These are phyloP conservation scores for Mobula birostris DNA, from an alignment of 2,113 vertebrate species.

Conservation along the genomic window DNA sequence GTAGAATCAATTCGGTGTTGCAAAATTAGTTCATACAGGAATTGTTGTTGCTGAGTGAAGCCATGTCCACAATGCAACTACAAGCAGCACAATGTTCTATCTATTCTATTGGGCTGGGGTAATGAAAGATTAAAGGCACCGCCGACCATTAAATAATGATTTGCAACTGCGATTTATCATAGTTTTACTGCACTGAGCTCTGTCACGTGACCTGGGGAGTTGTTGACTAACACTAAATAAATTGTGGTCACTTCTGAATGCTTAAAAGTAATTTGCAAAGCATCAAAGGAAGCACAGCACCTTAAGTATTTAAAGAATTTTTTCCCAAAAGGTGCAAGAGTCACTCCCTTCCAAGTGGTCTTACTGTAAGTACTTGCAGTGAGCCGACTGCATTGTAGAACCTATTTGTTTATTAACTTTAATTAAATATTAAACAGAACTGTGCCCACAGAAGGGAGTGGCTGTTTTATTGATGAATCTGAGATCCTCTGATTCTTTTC, in stretches of 20 bases:
- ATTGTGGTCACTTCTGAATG: neutral
- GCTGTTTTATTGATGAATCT: conserved; percentile 8
- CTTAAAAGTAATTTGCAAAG: neutral
- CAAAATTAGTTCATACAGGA: too few species aligned
- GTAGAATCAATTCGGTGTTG: too few species aligned
- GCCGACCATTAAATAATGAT: neutral
- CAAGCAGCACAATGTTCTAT: neutral
- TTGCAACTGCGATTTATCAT: neutral
- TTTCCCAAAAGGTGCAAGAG: conserved; percentile 24
- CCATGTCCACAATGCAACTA: neutral
- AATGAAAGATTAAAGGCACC: neutral
- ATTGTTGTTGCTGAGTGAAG: neutral
- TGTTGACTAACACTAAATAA: conserved; percentile 1
- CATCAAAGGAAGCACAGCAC: neutral
- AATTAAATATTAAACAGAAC: conserved; percentile 31
- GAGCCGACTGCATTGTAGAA: neutral
- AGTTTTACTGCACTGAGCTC: neutral
- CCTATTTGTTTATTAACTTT: neutral
- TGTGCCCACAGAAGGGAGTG: neutral
- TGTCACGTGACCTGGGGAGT: neutral
- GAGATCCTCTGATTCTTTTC: conserved; percentile 28
- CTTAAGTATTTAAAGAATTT: conserved; percentile 6
- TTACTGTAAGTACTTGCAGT: neutral
- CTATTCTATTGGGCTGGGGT: neutral
- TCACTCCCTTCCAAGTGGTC: neutral